phyloP scores from a whole-genome alignment of 2,113 vertebrate genomes.

The Corvus moneduloides region DNA sequence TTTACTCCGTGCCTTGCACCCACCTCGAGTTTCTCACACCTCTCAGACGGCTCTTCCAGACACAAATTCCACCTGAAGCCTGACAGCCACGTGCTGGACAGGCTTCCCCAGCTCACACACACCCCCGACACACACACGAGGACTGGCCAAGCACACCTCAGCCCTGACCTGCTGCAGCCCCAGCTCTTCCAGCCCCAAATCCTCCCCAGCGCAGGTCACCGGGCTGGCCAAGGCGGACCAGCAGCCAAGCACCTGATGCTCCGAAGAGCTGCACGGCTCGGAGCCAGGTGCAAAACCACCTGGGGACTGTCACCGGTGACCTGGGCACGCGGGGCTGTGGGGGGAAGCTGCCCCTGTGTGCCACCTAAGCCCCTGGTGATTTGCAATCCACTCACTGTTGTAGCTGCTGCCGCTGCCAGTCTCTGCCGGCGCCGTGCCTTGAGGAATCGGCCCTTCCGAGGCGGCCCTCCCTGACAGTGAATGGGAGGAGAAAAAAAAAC shows the following conservation, averaged over 20 bases:
- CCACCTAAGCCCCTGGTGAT: constrained; percentile 59
- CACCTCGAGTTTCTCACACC: neutral
- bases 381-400: constrained; percentile 72
- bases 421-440: constrained; percentile 68
- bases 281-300: neutral
- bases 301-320: neutral
- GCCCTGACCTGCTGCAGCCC: constrained; percentile 50
- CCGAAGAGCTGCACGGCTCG: neutral
- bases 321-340: neutral
- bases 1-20: neutral
- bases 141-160: constrained; percentile 20
- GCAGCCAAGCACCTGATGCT: accelerated
- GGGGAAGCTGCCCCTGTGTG: constrained; percentile 34
- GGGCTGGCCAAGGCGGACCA: neutral
- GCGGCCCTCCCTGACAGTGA: constrained; percentile 70
- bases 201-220: constrained; percentile 2
- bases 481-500: constrained; percentile 70
- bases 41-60: neutral
- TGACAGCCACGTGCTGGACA: neutral
- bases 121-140: neutral
- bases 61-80: neutral
- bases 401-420: constrained; percentile 71
- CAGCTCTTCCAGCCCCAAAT: neutral
- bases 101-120: neutral
- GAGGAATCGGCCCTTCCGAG: constrained; percentile 67